Percentiles rank a stretch among this genome's conserved stretches.
These are phyloP conservation scores for Liasis olivaceus DNA, from an alignment of 2,797 vertebrate genomes.

Conservation along the genomic window DNA sequence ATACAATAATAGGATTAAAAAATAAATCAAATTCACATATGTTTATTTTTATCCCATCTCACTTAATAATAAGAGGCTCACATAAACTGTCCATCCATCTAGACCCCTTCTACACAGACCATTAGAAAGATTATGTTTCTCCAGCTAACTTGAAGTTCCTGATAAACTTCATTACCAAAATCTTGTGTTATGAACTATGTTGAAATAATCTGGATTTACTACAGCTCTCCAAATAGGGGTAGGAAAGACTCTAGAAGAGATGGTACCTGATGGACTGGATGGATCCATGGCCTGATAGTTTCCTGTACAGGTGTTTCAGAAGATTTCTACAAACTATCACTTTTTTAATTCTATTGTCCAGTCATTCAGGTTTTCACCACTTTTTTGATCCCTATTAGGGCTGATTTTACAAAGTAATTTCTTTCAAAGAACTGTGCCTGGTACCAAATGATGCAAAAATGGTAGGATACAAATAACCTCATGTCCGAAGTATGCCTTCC, in stretches of 20 bases:
- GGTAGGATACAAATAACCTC: neutral
- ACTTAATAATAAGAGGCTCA: conserved; percentile 5
- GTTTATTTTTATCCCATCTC: conserved; percentile 13
- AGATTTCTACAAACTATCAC: neutral
- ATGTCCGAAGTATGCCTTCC: neutral
- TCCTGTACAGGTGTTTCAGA: neutral
- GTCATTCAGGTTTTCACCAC: neutral
- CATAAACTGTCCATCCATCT: neutral
- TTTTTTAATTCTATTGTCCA: neutral
- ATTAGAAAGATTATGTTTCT: neutral
- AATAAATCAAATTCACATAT: neutral
- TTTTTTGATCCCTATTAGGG: neutral
- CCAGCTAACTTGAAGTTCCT: neutral
- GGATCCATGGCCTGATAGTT: neutral
- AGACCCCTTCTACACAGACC: neutral
- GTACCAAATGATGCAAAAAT: neutral
- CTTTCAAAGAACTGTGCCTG: neutral
- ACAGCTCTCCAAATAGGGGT: neutral
- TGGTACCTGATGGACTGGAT: neutral
- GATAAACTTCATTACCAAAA: neutral
- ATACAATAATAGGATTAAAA: neutral
- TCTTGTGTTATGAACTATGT: neutral
- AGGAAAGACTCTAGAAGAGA: neutral
- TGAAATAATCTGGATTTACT: neutral
- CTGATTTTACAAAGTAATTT: neutral